Base-by-base conservation (phyloP, 2,113 vertebrate species). In the Barnardius zonarius region DNA sequence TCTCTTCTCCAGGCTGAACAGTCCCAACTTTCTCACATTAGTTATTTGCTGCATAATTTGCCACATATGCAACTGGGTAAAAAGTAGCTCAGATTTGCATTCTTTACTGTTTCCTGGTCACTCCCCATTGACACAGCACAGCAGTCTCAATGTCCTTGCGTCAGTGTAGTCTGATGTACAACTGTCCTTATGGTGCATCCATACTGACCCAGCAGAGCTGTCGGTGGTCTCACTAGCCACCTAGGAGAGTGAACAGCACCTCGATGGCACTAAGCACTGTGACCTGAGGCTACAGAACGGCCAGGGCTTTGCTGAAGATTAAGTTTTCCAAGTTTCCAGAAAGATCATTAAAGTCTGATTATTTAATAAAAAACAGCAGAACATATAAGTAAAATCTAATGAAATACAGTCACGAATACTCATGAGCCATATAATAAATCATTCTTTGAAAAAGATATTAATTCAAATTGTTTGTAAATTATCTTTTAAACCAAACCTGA, bases 171-270 rank as follows among this genome's bases (percentile, higher is more conserved):
- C 62, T 41, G 43, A 33, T 72, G 25, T 11, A 37, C 18, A 13
- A 55, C 39, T 76, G 55, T 30, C 17, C 10, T 81, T 41, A 64
- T 0, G 0, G 27, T 33, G 79, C 27, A 27, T 13, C 7, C 33
- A 52, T 28, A 37, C 1, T 57, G 74, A 61, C 44, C 18, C 19
- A 76, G 27, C 30, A 79, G 35, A 91, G 12, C 19, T 78, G 25
- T 24, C 48, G 78, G n/a, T 20, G 12, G 31, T n/a, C 78, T 90
- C 52, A 87, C n/a, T 73, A 92, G 44, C 17, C 3, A 1, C n/a
- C 48, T 8, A 66, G 49, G 11, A 17, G 31, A 69, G 11, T 4
- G 1, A 81, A 67, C 2, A 1, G 41, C 15, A 43, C 25, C 13
- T 67, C 62, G 11, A 55, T 35, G 23, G 33, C 33, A 72, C 2